Evolutionary conservation across 2,888 invertebrate genomes (phyloP), one percentile per base, ranked within the genome.

Genomic region (Alcis repandata): DNA sequence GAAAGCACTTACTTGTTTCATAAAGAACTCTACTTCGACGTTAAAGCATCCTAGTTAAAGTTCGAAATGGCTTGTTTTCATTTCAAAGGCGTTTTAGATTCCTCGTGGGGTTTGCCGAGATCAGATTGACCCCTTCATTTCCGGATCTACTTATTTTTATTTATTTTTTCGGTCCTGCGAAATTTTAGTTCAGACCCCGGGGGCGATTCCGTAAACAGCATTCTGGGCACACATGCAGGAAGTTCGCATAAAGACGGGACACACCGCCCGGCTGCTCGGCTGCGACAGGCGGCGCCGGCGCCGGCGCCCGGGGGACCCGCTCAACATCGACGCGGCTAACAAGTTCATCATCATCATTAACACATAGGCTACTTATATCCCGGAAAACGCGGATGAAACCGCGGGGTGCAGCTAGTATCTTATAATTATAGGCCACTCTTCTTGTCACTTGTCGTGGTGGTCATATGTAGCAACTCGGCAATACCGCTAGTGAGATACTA

Each of bases 41-140:
- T 10, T 52, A 10, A 8, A 20, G 10, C 40, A 10, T 2, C 11
- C 11, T 0, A 15, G 9, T 33, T 49, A 56, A 33, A 49, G 61
- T 49, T 17, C 4, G 36, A 20, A 40, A 41, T 40, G 17, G 27
- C 13, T 48, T 20, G 48, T 32, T 52, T 32, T 8, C 3, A 3
- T 0, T 38, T 36, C 32, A 19, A 19, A 32, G 22, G 38, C 1
- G 20, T n/a, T 32, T 32, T 32, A 40, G 22, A 33, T 56, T 57
- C 70, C 66, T 67, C 62, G 69, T 71, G 75, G 77, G 71, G 65
- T 77, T 73, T 69, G 69, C 68, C 65, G 67, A 77, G 75, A 79
- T 80, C 79, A 74, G 72, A 79, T 83, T 80, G 85, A 84, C 86
- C 86, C 88, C 82, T 83, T 80, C 79, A 79, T 78, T 81, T 80